phyloP scores from a whole-genome alignment of 2,888 invertebrate species.

The Eilema griseolum region DNA sequence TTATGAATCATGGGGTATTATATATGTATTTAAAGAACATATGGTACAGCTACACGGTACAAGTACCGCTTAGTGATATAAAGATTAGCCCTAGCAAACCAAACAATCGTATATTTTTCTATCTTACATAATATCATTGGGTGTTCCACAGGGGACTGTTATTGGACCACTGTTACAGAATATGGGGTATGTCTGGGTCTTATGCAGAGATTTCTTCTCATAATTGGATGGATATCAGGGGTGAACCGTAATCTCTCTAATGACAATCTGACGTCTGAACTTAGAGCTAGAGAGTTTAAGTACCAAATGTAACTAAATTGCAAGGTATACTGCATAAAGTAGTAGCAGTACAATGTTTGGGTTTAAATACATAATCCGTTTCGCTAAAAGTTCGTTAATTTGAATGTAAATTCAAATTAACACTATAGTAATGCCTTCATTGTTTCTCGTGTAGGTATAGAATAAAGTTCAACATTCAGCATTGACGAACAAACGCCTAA shows the following conservation, averaged over 20 bases:
- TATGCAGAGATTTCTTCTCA: neutral
- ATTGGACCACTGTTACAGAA: neutral
- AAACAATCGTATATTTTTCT: too few species aligned
- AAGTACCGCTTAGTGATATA: too few species aligned
- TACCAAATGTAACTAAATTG: neutral
- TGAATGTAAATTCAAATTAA: conserved; percentile 45
- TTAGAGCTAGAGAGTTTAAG: conserved; percentile 55
- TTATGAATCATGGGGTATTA: too few species aligned
- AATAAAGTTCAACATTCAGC: conserved; percentile 46
- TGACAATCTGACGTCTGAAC: neutral
- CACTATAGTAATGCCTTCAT: conserved; percentile 43
- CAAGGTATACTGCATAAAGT: conserved; percentile 14
- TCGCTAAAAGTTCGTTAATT: conserved; percentile 42
- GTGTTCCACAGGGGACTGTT: neutral
- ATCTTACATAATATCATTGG: neutral
- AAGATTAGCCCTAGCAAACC: too few species aligned
- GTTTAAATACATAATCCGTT: conserved; percentile 34
- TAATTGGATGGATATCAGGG: too few species aligned
- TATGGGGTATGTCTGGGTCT: neutral
- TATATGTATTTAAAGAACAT: too few species aligned
- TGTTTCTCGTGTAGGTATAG: conserved; percentile 40
- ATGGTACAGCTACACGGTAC: too few species aligned
- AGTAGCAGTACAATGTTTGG: conserved; percentile 29
- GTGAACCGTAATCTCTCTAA: too few species aligned
- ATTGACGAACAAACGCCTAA: conserved; percentile 51